Conservation (phyloP, 2,113 vertebrate genomes). For the Australoheros scitulus region DNA sequence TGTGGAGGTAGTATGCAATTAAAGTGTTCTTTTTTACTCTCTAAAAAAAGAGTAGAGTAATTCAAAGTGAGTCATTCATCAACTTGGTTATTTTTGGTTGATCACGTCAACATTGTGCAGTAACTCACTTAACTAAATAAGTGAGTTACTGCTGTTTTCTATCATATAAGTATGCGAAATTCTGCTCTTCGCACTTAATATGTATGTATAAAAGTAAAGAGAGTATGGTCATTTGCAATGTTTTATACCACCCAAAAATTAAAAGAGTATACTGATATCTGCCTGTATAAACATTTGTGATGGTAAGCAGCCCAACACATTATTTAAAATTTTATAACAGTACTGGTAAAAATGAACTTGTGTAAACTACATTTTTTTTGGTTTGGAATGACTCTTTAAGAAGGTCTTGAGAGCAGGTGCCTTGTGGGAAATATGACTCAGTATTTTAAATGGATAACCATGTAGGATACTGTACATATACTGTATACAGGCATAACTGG, state of each 20-base stretch:
- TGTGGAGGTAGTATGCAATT: not conserved
- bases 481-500: not conserved
- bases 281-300: slow-evolving; percentile 2
- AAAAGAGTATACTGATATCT: not conserved
- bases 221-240: not conserved
- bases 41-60: not conserved
- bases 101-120: not conserved
- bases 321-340: not conserved
- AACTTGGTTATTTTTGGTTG: not conserved
- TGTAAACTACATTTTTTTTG: slow-evolving; percentile 3
- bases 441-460: not conserved
- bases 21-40: not conserved
- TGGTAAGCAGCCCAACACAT: not conserved
- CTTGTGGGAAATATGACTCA: not conserved
- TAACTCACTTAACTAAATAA: not conserved
- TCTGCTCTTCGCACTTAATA: not conserved
- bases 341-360: not conserved
- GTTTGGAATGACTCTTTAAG: not conserved
- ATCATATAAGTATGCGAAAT: not conserved
- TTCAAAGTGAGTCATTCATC: not conserved
- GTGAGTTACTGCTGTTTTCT: not conserved
- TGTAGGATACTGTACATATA: not conserved
- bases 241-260: not conserved
- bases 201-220: not conserved
- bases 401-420: not conserved